These are phyloP conservation scores for Antennarius maculatus DNA, from an alignment of 2,797 vertebrate species.

Conservation along the genomic window DNA sequence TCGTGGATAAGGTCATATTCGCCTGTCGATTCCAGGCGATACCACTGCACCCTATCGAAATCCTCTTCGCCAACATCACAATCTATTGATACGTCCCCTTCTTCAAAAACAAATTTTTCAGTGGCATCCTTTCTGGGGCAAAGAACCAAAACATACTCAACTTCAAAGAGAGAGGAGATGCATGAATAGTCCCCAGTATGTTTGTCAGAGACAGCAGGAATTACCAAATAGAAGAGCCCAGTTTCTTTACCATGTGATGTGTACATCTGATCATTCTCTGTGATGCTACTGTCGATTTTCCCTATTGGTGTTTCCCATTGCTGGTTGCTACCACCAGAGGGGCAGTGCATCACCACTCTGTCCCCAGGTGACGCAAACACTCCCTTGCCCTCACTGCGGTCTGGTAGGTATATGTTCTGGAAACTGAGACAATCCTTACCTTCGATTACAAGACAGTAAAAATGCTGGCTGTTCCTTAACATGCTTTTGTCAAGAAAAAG, in stretches of 20 bases:
- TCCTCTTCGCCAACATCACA: slow-evolving; percentile 35
- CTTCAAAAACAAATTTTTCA: not conserved
- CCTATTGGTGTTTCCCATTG: slow-evolving; percentile 79
- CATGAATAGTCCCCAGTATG: slow-evolving; percentile 74
- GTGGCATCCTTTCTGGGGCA: slow-evolving; percentile 54
- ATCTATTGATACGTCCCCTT: slow-evolving; percentile 29
- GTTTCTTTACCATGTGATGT: slow-evolving; percentile 23
- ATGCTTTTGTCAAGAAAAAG: slow-evolving; percentile 49
- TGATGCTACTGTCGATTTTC: slow-evolving; percentile 27
- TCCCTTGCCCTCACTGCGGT: slow-evolving; percentile 26
- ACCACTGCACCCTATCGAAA: slow-evolving; percentile 68
- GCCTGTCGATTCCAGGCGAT: slow-evolving; percentile 28
- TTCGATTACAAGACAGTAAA: slow-evolving; percentile 70
- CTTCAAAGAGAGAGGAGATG: slow-evolving; percentile 32
- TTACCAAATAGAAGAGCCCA: slow-evolving; percentile 62
- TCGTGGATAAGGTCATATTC: slow-evolving; percentile 53
- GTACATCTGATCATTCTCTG: slow-evolving; percentile 32
- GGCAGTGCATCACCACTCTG: slow-evolving; percentile 65
- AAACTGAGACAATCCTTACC: slow-evolving; percentile 66
- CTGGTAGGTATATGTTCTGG: slow-evolving; percentile 55
- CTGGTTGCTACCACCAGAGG: slow-evolving; percentile 35
- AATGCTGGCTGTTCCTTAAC: slow-evolving; percentile 48
- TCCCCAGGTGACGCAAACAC: slow-evolving; percentile 70
- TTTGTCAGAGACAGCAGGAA: slow-evolving; percentile 47
- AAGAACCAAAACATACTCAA: slow-evolving; percentile 58